Evolutionary conservation across 1,140 invertebrate species (phyloP).

Genomic region (Cataglyphis hispanica): DNA sequence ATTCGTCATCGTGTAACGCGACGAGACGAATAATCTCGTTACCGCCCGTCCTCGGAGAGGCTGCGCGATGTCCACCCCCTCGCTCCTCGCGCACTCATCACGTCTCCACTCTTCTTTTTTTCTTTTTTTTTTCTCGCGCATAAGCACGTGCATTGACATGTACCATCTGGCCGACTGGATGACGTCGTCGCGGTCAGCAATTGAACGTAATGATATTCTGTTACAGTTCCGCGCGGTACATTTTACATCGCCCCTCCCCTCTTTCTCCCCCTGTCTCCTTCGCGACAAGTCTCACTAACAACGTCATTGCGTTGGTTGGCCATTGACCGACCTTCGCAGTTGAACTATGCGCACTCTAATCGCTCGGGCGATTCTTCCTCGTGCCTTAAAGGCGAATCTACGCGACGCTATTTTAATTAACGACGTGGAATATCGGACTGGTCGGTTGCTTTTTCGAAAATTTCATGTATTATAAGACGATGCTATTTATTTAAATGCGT

Average conservation of each 20-base stretch:
- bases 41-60: not conserved
- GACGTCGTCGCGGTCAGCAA: slow-evolving; percentile 63
- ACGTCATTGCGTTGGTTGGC: slow-evolving; percentile 67
- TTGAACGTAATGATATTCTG: slow-evolving; percentile 76
- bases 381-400: slow-evolving; percentile 26
- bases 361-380: slow-evolving; percentile 35
- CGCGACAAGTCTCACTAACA: not conserved
- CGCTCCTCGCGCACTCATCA: not conserved
- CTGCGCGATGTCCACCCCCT: not conserved
- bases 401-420: slow-evolving; percentile 1
- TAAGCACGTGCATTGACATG: slow-evolving; percentile 66
- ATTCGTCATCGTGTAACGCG: slow-evolving; percentile 36
- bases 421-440: not conserved
- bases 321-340: slow-evolving; percentile 78
- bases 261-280: not conserved
- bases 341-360: slow-evolving; percentile 71
- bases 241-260: slow-evolving; percentile 52
- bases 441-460: not conserved
- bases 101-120: not conserved
- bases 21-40: slow-evolving; percentile 28
- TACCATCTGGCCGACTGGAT: slow-evolving; percentile 65
- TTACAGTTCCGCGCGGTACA: slow-evolving; percentile 50
- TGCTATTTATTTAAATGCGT: not conserved
- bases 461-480: not conserved
- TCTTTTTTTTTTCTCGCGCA: not conserved